Percentiles rank a stretch among this genome's conserved stretches.
phyloP scores from a whole-genome alignment of 2,797 vertebrate species.

The Gobionotothen gibberifrons region DNA sequence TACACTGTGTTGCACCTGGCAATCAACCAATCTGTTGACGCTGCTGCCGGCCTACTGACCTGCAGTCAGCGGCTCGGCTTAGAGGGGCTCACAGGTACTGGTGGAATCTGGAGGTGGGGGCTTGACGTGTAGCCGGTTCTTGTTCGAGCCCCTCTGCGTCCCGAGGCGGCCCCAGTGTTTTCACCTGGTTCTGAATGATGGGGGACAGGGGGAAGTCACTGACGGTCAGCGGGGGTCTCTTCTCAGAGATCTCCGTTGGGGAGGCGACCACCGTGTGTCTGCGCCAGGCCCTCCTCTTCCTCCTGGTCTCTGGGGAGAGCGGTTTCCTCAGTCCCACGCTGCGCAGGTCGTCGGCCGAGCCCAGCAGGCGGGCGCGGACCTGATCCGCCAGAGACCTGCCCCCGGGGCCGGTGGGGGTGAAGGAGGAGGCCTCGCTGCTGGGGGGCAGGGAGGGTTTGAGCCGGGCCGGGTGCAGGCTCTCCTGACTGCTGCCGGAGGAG shows the following conservation, averaged over 20 bases:
- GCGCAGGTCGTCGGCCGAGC: constrained; percentile 90
- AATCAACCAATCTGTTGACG: constrained; percentile 23
- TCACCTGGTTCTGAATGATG: constrained; percentile 59
- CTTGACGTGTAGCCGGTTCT: constrained; percentile 55
- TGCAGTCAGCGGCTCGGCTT: constrained; percentile 46
- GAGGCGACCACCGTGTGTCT: constrained; percentile 95
- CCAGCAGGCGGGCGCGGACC: constrained; percentile 81
- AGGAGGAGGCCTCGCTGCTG: constrained; percentile 70
- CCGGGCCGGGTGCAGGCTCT: constrained; percentile 63
- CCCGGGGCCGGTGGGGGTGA: constrained; percentile 56
- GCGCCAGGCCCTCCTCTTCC: constrained; percentile 92
- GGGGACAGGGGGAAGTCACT: constrained; percentile 55
- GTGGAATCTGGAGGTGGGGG: constrained; percentile 83
- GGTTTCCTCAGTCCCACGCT: constrained; percentile 88
- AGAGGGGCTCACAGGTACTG: constrained; percentile 82
- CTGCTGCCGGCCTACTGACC: constrained; percentile 51
- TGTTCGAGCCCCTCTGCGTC: constrained; percentile 52
- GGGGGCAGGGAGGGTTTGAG: constrained; percentile 43
- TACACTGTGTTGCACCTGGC: constrained; percentile 34
- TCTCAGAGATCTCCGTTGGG: constrained; percentile 78
- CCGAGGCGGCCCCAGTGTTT: constrained; percentile 57
- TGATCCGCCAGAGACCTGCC: constrained; percentile 83
- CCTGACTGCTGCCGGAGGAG: constrained; percentile 82
- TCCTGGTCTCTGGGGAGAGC: constrained; percentile 90
- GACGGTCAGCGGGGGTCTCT: constrained; percentile 56